Percentiles rank a stretch among this genome's conserved stretches.
Evolutionary conservation across 2,888 invertebrate genomes (phyloP).

Genomic region (Sminthurinus aureus): DNA sequence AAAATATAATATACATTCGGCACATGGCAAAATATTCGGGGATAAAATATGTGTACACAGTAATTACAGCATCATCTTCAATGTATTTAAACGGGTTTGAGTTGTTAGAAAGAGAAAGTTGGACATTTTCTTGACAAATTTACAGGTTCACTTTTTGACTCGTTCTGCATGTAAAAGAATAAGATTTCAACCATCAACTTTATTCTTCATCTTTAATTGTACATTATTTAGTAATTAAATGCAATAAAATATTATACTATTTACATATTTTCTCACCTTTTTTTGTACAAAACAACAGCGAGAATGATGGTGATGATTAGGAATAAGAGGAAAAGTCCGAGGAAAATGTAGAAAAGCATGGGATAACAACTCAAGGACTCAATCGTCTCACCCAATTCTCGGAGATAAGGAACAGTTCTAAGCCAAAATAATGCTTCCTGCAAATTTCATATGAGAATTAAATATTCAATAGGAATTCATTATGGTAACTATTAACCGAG

Average conservation of each 20-base stretch:
- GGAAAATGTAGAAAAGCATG: slow-evolving; percentile 54
- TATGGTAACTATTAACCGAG: too few relatives aligned
- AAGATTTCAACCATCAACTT: neutral
- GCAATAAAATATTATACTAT: too few relatives aligned
- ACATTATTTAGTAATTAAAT: too few relatives aligned
- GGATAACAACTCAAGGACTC: slow-evolving; percentile 51
- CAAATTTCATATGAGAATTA: slow-evolving; percentile 15
- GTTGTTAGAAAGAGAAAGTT: too few relatives aligned
- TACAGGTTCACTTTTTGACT: neutral
- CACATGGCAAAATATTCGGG: too few relatives aligned
- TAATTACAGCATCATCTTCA: too few relatives aligned
- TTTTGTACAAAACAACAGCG: slow-evolving; percentile 45
- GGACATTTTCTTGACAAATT: neutral
- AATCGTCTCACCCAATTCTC: slow-evolving; percentile 53
- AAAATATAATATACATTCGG: too few relatives aligned
- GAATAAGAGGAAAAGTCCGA: slow-evolving; percentile 53
- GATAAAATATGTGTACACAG: too few relatives aligned
- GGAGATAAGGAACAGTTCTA: slow-evolving; percentile 53
- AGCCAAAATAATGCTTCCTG: slow-evolving; percentile 57
- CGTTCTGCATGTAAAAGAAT: neutral
- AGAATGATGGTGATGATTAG: slow-evolving; percentile 51
- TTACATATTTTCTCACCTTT: slow-evolving; percentile 38
- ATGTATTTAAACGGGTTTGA: too few relatives aligned
- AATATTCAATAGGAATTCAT: neutral
- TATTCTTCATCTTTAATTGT: too few relatives aligned